Evolutionary conservation across 2,113 vertebrate genomes (phyloP).

Genomic region (Alaudala cheleensis): DNA sequence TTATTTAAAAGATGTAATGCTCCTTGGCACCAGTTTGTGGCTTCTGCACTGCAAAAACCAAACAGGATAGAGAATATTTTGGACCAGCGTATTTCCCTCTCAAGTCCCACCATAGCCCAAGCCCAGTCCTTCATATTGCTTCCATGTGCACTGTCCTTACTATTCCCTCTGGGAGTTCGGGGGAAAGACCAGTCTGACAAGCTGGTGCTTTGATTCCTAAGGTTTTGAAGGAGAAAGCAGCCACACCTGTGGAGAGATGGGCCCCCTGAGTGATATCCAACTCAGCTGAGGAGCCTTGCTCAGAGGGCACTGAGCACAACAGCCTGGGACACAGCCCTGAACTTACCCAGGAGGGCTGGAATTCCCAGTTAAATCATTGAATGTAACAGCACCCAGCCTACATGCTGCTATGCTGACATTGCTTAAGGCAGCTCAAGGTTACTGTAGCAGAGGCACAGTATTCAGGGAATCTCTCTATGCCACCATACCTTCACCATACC

Average conservation of each 20-base stretch:
- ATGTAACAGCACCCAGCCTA: not conserved
- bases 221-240: slow-evolving; percentile 2
- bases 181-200: not conserved
- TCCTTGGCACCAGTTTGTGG: not conserved
- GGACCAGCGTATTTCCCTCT: not conserved
- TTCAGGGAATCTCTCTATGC: not conserved
- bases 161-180: not conserved
- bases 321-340: not conserved
- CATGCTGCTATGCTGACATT: not conserved
- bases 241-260: not conserved
- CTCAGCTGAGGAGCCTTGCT: not conserved
- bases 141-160: not conserved
- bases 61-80: not conserved
- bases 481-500: not conserved
- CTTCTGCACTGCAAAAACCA: not conserved
- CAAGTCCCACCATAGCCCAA: not conserved
- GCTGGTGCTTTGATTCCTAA: not conserved
- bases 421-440: not conserved
- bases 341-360: not conserved
- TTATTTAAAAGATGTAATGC: not conserved
- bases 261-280: not conserved
- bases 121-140: not conserved
- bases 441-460: not conserved
- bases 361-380: not conserved
- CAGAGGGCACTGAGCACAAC: not conserved